A percentile compares a stretch with the other conserved stretches of the same genome.
Evolutionary conservation across 2,888 invertebrate genomes (phyloP).

Genomic region (Octonoba sinensis): DNA sequence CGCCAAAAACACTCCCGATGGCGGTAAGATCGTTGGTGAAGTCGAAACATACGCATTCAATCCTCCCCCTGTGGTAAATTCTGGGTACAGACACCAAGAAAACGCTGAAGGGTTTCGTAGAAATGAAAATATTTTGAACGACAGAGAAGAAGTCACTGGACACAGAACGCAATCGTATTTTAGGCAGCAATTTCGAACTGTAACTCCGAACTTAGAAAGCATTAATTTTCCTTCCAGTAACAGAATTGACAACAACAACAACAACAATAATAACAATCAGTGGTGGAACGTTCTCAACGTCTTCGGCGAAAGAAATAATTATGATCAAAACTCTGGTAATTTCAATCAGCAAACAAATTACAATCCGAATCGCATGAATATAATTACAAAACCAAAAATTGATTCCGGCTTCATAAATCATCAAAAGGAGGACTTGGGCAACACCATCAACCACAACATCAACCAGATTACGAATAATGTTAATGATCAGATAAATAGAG

Average conservation of each 20-base stretch:
- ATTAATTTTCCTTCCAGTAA: constrained; percentile 16
- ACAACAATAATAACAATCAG: constrained; percentile 39
- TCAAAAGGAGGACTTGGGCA: too few relatives aligned
- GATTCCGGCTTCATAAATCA: too few relatives aligned
- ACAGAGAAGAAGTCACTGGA: constrained; percentile 39
- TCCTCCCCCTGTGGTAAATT: constrained; percentile 27
- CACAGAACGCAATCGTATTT: constrained; percentile 57
- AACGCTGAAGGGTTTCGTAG: constrained; percentile 43
- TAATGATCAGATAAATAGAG: constrained; percentile 35
- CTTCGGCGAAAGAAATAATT: constrained; percentile 24
- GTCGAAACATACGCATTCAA: constrained; percentile 54
- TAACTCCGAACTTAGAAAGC: constrained; percentile 42
- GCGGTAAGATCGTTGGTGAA: constrained; percentile 41
- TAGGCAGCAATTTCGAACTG: constrained; percentile 33
- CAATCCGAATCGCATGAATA: neutral
- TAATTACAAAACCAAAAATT: neutral
- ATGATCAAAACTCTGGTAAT: constrained; percentile 8
- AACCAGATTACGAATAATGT: constrained; percentile 40
- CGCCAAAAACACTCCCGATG: constrained; percentile 40
- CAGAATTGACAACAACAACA: constrained; percentile 12
- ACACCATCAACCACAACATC: constrained; percentile 10
- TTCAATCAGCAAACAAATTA: constrained; percentile 11
- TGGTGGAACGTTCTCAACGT: constrained; percentile 57
- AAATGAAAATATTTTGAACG: constrained; percentile 46
- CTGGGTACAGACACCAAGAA: constrained; percentile 38